phyloP scores from a whole-genome alignment of 2,888 invertebrate species.

The Synergus japonicus region DNA sequence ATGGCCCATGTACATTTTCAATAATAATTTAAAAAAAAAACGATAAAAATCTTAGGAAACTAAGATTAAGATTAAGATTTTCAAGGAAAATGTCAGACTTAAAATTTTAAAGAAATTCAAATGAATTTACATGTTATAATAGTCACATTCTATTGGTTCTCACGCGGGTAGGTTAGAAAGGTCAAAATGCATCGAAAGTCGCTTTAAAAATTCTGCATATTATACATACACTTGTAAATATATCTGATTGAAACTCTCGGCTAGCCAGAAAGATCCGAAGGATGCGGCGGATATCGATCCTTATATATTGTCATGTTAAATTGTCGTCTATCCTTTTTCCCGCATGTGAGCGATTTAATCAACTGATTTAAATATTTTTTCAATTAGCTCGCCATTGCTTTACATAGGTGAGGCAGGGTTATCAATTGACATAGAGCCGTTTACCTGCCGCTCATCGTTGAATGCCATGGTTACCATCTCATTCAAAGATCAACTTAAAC shows the following conservation, averaged over 20 bases:
- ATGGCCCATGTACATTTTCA: no score
- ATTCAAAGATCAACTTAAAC: background rate
- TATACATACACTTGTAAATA: background rate
- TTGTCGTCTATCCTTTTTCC: slow-evolving; percentile 53
- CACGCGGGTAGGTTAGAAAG: background rate
- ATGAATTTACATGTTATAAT: background rate
- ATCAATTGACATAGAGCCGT: slow-evolving; percentile 48
- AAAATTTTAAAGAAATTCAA: background rate
- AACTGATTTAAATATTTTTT: slow-evolving; percentile 72
- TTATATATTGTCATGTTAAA: slow-evolving; percentile 67
- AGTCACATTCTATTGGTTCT: background rate
- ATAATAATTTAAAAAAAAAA: no score
- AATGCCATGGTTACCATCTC: background rate
- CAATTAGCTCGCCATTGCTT: slow-evolving; percentile 69
- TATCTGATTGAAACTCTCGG: background rate
- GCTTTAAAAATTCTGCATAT: background rate
- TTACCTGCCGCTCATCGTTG: background rate
- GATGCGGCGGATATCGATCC: slow-evolving; percentile 45
- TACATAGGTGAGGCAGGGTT: slow-evolving; percentile 72
- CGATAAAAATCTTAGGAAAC: no score
- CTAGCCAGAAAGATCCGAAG: background rate
- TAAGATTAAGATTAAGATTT: no score
- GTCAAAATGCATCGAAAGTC: background rate
- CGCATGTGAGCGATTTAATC: slow-evolving; percentile 24
- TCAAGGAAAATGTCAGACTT: no score